Evolutionary conservation across 2,888 invertebrate species (phyloP).

Genomic region (Stomorhina lunata): DNA sequence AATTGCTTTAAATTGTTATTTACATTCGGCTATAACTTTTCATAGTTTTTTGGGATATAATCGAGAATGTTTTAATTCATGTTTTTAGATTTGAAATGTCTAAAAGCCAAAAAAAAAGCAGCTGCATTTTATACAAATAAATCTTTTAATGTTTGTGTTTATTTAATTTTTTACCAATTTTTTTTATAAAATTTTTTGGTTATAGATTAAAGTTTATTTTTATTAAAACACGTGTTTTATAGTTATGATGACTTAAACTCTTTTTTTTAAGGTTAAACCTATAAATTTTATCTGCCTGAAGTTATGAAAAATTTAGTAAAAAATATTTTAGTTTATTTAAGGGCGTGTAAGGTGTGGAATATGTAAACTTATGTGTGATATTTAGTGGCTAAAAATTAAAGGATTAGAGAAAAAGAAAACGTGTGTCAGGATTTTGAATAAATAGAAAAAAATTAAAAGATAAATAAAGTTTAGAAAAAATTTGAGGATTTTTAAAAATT

Average conservation of each 20-base stretch:
- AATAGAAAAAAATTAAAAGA: background rate
- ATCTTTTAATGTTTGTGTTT: slow-evolving; percentile 37
- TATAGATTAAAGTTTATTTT: slow-evolving; percentile 19
- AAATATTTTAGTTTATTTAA: background rate
- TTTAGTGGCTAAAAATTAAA: slow-evolving; percentile 40
- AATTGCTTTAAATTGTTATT: too few species aligned
- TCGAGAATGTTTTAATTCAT: background rate
- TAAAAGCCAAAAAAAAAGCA: slow-evolving; percentile 40
- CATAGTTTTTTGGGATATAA: background rate
- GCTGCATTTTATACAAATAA: slow-evolving; percentile 40
- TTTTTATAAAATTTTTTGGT: background rate
- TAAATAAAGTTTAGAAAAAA: background rate
- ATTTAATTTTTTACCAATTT: slow-evolving; percentile 40
- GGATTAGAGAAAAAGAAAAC: slow-evolving; percentile 47
- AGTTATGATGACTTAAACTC: background rate
- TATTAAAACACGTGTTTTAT: slow-evolving; percentile 25
- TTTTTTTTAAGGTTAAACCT: slow-evolving; percentile 22
- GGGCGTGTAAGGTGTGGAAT: background rate
- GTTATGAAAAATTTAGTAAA: slow-evolving; percentile 39
- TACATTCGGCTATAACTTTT: too few species aligned
- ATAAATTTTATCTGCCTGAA: slow-evolving; percentile 31
- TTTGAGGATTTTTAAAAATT: background rate
- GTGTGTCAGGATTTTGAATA: background rate
- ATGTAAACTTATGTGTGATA: background rate
- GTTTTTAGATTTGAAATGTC: background rate